A percentile compares a stretch with the other conserved stretches of the same genome.
These are phyloP conservation scores for Panzeria rudis DNA, from an alignment of 2,888 invertebrate genomes.

Conservation along the genomic window DNA sequence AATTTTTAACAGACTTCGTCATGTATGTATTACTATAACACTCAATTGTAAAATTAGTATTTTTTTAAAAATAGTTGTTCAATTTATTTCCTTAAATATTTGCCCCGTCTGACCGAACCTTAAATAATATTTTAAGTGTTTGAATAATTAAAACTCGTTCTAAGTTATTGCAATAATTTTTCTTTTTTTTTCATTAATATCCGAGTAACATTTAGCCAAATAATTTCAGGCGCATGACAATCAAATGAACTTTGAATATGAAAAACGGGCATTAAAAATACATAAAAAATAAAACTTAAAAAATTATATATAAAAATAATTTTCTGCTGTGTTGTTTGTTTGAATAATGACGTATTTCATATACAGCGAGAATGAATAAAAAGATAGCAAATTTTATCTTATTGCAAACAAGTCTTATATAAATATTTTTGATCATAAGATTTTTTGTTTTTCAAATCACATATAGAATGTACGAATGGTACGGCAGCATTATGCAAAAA, in stretches of 20 bases:
- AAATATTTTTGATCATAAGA: conserved; percentile 25
- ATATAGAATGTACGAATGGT: background rate
- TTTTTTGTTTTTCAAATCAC: conserved; percentile 1
- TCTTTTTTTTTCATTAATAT: background rate
- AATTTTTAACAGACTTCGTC: too few relatives aligned
- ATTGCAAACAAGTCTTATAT: conserved; percentile 30
- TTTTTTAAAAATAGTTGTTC: too few relatives aligned
- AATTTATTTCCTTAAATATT: background rate
- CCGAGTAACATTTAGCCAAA: conserved; percentile 47
- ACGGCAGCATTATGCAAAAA: conserved; percentile 18
- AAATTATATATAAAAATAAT: conserved; percentile 2
- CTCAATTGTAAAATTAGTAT: too few relatives aligned
- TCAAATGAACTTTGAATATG: conserved; percentile 38
- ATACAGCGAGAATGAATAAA: conserved; percentile 7
- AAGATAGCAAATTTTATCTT: conserved; percentile 36
- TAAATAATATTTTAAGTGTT: conserved; percentile 19
- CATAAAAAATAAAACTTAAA: too few relatives aligned
- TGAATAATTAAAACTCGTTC: conserved; percentile 57
- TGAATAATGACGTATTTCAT: conserved; percentile 33
- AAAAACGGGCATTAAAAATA: conserved; percentile 11
- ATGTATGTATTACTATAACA: too few relatives aligned
- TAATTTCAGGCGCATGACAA: conserved; percentile 45
- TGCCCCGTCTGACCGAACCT: background rate
- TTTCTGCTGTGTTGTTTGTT: conserved; percentile 20
- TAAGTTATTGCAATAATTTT: background rate